phyloP scores from a whole-genome alignment of 2,113 vertebrate species.

The Anolis sagrei region DNA sequence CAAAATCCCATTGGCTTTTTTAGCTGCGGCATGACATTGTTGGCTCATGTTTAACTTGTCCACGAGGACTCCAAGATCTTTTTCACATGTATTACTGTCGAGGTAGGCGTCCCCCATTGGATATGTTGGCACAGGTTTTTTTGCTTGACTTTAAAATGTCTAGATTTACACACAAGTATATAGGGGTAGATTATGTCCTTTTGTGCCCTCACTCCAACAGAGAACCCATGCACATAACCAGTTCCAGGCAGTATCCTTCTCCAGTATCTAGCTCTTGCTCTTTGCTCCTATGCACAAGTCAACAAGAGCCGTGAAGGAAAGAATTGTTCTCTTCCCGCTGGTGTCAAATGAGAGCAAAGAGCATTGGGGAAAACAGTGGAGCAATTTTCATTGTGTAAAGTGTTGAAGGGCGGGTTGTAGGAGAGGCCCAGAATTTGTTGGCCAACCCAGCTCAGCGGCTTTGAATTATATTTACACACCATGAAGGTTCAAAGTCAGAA shows the following conservation, averaged over 20 bases:
- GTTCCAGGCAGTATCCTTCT: background rate
- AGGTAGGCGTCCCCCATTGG: too few relatives aligned
- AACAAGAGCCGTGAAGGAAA: background rate
- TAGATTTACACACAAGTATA: too few relatives aligned
- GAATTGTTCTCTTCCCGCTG: background rate
- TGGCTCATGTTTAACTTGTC: too few relatives aligned
- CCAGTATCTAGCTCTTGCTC: background rate
- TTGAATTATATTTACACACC: background rate
- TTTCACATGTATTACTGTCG: too few relatives aligned
- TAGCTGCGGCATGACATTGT: too few relatives aligned
- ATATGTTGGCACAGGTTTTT: too few relatives aligned
- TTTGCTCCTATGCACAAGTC: background rate
- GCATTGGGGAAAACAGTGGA: background rate
- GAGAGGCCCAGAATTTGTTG: background rate
- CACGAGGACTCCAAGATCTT: too few relatives aligned
- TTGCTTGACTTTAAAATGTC: too few relatives aligned
- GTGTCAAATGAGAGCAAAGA: slow-evolving; percentile 19
- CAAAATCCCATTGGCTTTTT: too few relatives aligned
- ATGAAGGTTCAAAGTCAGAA: background rate
- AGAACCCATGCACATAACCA: too few relatives aligned
- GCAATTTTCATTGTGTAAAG: background rate
- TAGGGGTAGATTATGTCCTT: background rate
- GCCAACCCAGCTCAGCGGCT: background rate
- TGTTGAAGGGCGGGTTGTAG: background rate
- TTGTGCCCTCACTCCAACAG: background rate